phyloP scores from a whole-genome alignment of 2,888 invertebrate species.

The Sesia apiformis region DNA sequence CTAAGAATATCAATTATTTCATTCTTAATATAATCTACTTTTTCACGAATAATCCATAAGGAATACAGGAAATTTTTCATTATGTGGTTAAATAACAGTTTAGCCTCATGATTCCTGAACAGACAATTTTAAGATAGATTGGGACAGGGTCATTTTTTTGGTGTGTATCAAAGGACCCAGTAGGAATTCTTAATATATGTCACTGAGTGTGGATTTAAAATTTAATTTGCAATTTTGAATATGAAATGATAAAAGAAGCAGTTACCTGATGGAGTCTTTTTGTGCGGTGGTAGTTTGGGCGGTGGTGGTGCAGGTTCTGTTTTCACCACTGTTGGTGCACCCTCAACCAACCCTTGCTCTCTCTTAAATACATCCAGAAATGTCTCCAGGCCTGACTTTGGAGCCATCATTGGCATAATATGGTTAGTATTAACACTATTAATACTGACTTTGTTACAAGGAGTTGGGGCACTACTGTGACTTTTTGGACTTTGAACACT shows the following conservation, averaged over 20 bases:
- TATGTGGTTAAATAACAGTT: no score
- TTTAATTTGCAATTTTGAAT: no score
- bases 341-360: slow-evolving; percentile 51
- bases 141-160: no score
- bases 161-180: no score
- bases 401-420: slow-evolving; percentile 22
- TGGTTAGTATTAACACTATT: slow-evolving; percentile 45
- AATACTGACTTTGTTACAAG: slow-evolving; percentile 49
- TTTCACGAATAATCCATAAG: no score
- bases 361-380: slow-evolving; percentile 68
- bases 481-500: slow-evolving; percentile 41
- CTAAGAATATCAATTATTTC: no score
- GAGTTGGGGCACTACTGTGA: slow-evolving; percentile 21
- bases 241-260: neutral
- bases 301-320: slow-evolving; percentile 29
- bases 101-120: no score
- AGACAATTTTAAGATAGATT: no score
- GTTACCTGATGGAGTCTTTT: slow-evolving; percentile 39
- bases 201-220: no score
- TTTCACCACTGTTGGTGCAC: slow-evolving; percentile 28
- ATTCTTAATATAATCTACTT: no score
- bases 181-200: no score
- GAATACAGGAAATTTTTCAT: no score
- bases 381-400: slow-evolving; percentile 41
- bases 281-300: slow-evolving; percentile 25